Percentiles rank a stretch among this genome's conserved stretches.
Conservation (phyloP, 2,888 invertebrate genomes). For the Pandemis cinnamomeana region DNA sequence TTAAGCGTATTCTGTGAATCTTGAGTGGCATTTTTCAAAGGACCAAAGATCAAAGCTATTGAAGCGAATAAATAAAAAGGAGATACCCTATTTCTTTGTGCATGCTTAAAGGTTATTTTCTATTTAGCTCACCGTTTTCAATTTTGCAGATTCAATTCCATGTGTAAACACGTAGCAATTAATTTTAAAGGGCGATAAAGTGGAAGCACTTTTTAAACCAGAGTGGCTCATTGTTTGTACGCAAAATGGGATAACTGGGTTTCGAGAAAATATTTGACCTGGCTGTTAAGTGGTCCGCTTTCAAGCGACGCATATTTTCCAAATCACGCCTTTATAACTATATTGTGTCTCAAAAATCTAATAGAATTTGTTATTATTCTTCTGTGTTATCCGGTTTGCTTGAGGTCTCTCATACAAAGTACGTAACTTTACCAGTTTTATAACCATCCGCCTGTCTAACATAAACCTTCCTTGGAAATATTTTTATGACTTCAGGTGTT, state of each 20-base stretch:
- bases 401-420: slow-evolving; percentile 9
- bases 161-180: slow-evolving; percentile 44
- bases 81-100: slow-evolving; percentile 59
- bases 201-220: slow-evolving; percentile 22
- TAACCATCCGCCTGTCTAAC: slow-evolving; percentile 5
- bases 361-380: neutral
- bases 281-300: slow-evolving; percentile 31
- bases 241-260: slow-evolving; percentile 34
- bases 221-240: slow-evolving; percentile 34
- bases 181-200: slow-evolving; percentile 38
- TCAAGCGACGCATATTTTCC: slow-evolving; percentile 16
- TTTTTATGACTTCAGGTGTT: slow-evolving; percentile 14
- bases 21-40: slow-evolving; percentile 64
- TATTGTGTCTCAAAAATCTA: neutral
- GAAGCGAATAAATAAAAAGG: slow-evolving; percentile 63
- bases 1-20: slow-evolving; percentile 61
- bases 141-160: slow-evolving; percentile 47
- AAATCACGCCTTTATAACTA: slow-evolving; percentile 27
- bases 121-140: slow-evolving; percentile 51
- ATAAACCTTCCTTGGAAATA: slow-evolving; percentile 13
- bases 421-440: slow-evolving; percentile 4
- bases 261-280: slow-evolving; percentile 37
- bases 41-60: slow-evolving; percentile 68
- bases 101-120: slow-evolving; percentile 53
- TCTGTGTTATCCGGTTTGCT: neutral